A percentile compares a stretch with the other conserved stretches of the same genome.
These are phyloP conservation scores for Crepidodera aurea DNA, from an alignment of 2,888 invertebrate species.

Conservation along the genomic window DNA sequence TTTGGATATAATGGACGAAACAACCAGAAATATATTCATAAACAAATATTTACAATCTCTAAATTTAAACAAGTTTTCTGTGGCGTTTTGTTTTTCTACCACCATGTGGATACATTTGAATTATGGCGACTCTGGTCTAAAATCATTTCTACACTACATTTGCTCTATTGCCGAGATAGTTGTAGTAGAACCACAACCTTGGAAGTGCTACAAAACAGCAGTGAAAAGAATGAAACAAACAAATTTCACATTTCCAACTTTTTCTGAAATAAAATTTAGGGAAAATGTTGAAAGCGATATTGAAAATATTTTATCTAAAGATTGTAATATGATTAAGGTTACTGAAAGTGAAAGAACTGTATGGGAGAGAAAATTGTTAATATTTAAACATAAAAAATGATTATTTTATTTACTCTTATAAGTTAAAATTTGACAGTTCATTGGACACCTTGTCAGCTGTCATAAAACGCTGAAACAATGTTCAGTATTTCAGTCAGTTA, in stretches of 20 bases:
- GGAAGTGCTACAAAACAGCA: conserved; percentile 84
- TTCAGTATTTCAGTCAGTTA: too few relatives aligned
- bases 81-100: conserved; percentile 81
- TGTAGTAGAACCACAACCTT: conserved; percentile 84
- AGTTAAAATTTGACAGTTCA: too few relatives aligned
- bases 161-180: conserved; percentile 66
- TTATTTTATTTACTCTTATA: not conserved
- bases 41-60: conserved; percentile 62
- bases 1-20: conserved; percentile 67
- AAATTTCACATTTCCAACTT: conserved; percentile 68
- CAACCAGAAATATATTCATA: conserved; percentile 57
- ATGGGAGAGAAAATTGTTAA: conserved; percentile 75
- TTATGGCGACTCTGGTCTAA: conserved; percentile 77
- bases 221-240: conserved; percentile 74
- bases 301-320: conserved; percentile 63
- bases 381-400: conserved; percentile 62
- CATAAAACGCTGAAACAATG: too few relatives aligned
- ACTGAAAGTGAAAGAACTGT: conserved; percentile 68
- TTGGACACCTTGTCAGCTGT: too few relatives aligned
- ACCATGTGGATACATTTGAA: conserved; percentile 94
- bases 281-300: conserved; percentile 70
- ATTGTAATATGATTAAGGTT: conserved; percentile 64
- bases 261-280: conserved; percentile 68
- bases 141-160: conserved; percentile 68
- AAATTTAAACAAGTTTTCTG: conserved; percentile 67